phyloP scores from a whole-genome alignment of 2,113 vertebrate genomes.

The Gymnobelideus leadbeateri region DNA sequence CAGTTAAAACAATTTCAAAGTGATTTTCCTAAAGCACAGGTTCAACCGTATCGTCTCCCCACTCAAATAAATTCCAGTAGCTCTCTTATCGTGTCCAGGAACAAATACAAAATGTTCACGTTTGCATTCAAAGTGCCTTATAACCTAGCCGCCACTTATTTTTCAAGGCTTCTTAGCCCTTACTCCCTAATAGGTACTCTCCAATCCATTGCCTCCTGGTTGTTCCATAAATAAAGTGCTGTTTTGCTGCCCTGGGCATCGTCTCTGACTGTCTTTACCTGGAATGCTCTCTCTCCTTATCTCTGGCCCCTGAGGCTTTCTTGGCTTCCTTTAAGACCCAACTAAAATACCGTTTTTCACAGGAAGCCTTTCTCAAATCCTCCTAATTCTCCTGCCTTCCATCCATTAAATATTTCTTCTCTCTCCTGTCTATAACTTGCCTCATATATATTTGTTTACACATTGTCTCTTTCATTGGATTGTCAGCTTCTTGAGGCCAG shows the following conservation, averaged over 20 bases:
- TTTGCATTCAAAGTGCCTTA: neutral
- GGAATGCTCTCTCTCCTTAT: neutral
- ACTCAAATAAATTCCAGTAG: neutral
- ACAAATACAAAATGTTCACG: neutral
- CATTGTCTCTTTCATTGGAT: neutral
- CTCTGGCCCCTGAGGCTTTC: neutral
- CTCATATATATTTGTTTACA: neutral
- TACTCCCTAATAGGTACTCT: neutral
- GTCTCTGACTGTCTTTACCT: neutral
- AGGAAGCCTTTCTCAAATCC: neutral
- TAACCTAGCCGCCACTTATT: neutral
- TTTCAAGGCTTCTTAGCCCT: neutral
- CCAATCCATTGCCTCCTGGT: neutral
- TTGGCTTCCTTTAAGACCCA: neutral
- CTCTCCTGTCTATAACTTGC: neutral
- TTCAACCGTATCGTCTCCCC: neutral
- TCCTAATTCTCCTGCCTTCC: neutral
- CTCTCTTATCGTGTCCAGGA: neutral
- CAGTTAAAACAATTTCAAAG: neutral
- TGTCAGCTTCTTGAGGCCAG: neutral
- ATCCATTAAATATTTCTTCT: neutral
- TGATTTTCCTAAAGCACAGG: neutral
- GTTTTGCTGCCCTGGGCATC: neutral
- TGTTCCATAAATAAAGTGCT: too few relatives aligned
- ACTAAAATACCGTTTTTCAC: neutral